These are phyloP conservation scores for Ectobius pallidus DNA, from an alignment of 2,888 invertebrate species.

Conservation along the genomic window DNA sequence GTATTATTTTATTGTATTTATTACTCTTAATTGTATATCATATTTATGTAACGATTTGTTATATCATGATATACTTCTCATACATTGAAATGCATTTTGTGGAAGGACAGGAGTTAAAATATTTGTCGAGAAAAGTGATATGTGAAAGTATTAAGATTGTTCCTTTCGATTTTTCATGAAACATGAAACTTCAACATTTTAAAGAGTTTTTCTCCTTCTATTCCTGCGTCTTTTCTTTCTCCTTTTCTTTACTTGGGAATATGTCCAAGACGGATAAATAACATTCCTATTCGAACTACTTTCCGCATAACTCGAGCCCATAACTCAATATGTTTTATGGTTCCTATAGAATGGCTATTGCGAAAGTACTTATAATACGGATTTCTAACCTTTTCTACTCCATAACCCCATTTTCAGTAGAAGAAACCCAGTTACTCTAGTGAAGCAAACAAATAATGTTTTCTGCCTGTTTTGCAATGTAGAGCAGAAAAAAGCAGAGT, in stretches of 20 bases:
- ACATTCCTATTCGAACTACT: background rate
- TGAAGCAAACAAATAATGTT: constrained; percentile 14
- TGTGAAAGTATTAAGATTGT: too few relatives aligned
- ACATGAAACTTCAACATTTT: too few relatives aligned
- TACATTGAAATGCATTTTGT: too few relatives aligned
- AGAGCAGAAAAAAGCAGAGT: background rate
- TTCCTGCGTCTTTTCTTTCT: too few relatives aligned
- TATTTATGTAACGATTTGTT: too few relatives aligned
- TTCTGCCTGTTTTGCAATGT: constrained; percentile 13
- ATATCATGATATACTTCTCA: too few relatives aligned
- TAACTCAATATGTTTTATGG: constrained; percentile 22
- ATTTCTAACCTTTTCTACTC: background rate
- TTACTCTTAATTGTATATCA: too few relatives aligned
- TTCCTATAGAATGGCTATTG: constrained; percentile 13
- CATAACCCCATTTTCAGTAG: background rate
- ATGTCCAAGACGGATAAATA: constrained; percentile 13
- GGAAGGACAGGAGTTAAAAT: too few relatives aligned
- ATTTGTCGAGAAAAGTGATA: too few relatives aligned
- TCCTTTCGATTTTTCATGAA: too few relatives aligned
- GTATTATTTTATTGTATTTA: too few relatives aligned
- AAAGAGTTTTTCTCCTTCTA: too few relatives aligned
- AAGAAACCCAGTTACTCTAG: background rate
- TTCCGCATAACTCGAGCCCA: background rate
- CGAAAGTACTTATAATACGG: constrained; percentile 7
- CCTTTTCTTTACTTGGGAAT: background rate